Conservation (phyloP, 1,140 invertebrate genomes). For the fruit fly (Drosophila melanogaster) region Release_6_plus_ISO1_MT NT_033779.5:1246501-1247000, state of each 20-base stretch:
- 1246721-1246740: constrained; percentile 79
- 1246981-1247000: too few relatives aligned
- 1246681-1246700: constrained; percentile 80
- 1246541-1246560: constrained; percentile 82
- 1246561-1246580: constrained; percentile 69
- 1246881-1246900: constrained; percentile 5
- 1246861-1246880: constrained; percentile 7
- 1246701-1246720: constrained; percentile 82
- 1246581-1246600: constrained; percentile 16
- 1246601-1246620: constrained; percentile 2
- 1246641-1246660: constrained; percentile 34
- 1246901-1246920: constrained; percentile 31
- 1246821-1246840: background rate
- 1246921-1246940: too few relatives aligned
- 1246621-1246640: background rate
- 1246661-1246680: constrained; percentile 68
- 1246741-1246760: constrained; percentile 60
- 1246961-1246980: too few relatives aligned
- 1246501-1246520: constrained; percentile 77
- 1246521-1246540: constrained; percentile 81
- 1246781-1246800: constrained; percentile 52
- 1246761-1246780: constrained; percentile 20
- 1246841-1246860: background rate
- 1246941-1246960: too few relatives aligned
- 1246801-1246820: constrained; percentile 49